Percentiles rank a stretch among this genome's conserved stretches.
Conservation (phyloP, 2,888 invertebrate genomes). For the Lycocerus yunnanus region DNA sequence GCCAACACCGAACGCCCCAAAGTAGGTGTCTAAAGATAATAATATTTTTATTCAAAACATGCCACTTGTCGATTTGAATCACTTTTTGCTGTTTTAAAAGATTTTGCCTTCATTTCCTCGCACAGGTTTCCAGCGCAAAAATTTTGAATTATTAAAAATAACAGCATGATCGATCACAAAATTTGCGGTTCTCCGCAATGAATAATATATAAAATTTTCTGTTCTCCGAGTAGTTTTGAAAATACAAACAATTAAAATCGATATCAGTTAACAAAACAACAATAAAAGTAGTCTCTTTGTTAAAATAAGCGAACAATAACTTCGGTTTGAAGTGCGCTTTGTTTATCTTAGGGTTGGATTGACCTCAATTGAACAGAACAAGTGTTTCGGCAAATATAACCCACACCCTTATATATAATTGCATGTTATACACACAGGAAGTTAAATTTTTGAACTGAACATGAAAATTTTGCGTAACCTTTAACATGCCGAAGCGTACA, state of each 20-base stretch:
- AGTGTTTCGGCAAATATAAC: conserved; percentile 26
- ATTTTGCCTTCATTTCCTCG: neutral
- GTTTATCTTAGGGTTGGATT: conserved; percentile 32
- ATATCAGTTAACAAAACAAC: conserved; percentile 10
- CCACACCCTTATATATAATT: conserved; percentile 1
- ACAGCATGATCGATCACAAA: neutral
- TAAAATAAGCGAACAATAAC: conserved; percentile 19
- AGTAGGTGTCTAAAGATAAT: conserved; percentile 16
- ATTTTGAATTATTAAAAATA: neutral
- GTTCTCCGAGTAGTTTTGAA: neutral
- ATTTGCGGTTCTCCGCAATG: neutral
- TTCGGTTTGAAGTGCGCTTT: conserved; percentile 13
- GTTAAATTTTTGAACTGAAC: neutral
- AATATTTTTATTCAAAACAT: conserved; percentile 29
- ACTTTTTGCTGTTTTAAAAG: conserved; percentile 8
- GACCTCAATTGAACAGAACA: conserved; percentile 36
- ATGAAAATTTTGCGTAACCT: neutral
- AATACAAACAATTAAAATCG: conserved; percentile 7
- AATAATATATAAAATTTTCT: neutral
- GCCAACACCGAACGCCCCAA: conserved; percentile 3
- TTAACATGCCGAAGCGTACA: neutral
- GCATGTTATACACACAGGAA: neutral
- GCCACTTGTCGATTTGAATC: conserved; percentile 29
- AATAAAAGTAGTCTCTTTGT: conserved; percentile 16
- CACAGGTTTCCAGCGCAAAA: neutral